Evolutionary conservation across 2,888 invertebrate species (phyloP).

Genomic region (Watsonalla binaria): DNA sequence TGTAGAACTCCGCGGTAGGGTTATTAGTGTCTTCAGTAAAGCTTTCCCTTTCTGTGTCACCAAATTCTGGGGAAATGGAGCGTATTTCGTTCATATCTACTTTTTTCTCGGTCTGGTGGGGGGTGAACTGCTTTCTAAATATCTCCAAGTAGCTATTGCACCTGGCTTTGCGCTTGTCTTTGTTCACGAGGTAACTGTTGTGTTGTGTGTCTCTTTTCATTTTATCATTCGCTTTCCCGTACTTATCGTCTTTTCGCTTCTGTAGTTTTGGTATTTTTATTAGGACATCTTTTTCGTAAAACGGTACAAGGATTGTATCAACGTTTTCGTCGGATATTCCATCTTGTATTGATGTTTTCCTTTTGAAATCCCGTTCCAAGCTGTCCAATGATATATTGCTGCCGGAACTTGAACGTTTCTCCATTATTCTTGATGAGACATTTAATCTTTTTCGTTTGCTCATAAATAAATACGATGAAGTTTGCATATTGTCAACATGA

Average conservation of each 20-base stretch:
- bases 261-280: constrained; percentile 58
- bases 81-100: constrained; percentile 45
- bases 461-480: constrained; percentile 49
- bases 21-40: constrained; percentile 43
- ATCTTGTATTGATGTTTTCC: constrained; percentile 29
- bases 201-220: constrained; percentile 27
- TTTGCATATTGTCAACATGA: constrained; percentile 38
- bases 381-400: constrained; percentile 64
- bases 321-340: constrained; percentile 40
- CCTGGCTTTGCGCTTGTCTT: constrained; percentile 34
- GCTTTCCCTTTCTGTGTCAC: constrained; percentile 66
- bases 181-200: constrained; percentile 55
- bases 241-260: constrained; percentile 29
- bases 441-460: constrained; percentile 42
- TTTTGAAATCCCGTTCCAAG: constrained; percentile 46
- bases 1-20: constrained; percentile 46
- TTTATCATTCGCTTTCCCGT: constrained; percentile 20
- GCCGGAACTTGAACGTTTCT: constrained; percentile 44
- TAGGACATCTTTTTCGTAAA: constrained; percentile 69
- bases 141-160: constrained; percentile 55
- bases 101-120: constrained; percentile 21
- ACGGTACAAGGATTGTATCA: constrained; percentile 69
- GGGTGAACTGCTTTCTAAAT: constrained; percentile 59
- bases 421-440: constrained; percentile 40
- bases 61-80: constrained; percentile 63